Conservation (phyloP, 2,797 vertebrate genomes). For the Tragopan temminckii region DNA sequence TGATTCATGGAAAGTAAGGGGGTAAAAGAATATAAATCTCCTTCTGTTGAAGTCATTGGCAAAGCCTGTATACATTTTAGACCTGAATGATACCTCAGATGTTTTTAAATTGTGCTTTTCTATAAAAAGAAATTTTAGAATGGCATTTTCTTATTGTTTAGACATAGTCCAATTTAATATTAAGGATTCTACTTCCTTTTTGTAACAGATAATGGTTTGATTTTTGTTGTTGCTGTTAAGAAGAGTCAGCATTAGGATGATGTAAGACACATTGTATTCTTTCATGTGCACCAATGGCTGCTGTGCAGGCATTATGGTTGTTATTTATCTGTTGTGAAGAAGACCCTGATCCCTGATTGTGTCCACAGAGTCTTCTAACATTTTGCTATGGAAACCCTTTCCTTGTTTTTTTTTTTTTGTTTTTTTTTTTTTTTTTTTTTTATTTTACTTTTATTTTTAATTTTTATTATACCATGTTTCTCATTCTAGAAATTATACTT, state of each 20-base stretch:
- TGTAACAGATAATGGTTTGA: background rate
- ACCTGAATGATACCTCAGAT: background rate
- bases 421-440: background rate
- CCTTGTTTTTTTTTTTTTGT: background rate
- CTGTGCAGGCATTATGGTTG: fast-evolving
- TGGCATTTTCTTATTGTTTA: background rate
- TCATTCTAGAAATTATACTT: background rate
- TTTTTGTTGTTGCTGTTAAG: background rate
- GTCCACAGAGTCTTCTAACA: background rate
- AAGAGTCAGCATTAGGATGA: background rate
- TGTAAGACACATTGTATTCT: background rate
- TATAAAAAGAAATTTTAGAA: background rate
- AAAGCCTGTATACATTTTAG: background rate
- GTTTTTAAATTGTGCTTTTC: background rate
- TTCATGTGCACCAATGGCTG: background rate
- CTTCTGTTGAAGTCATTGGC: background rate
- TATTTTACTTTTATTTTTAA: background rate
- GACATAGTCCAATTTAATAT: background rate
- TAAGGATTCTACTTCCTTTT: background rate
- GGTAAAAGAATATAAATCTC: background rate
- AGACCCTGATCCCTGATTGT: background rate
- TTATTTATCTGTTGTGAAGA: background rate
- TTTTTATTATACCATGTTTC: background rate
- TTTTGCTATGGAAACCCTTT: background rate
- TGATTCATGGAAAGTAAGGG: background rate